Evolutionary conservation across 2,888 invertebrate species (phyloP).

Genomic region (Ctena decussata): DNA sequence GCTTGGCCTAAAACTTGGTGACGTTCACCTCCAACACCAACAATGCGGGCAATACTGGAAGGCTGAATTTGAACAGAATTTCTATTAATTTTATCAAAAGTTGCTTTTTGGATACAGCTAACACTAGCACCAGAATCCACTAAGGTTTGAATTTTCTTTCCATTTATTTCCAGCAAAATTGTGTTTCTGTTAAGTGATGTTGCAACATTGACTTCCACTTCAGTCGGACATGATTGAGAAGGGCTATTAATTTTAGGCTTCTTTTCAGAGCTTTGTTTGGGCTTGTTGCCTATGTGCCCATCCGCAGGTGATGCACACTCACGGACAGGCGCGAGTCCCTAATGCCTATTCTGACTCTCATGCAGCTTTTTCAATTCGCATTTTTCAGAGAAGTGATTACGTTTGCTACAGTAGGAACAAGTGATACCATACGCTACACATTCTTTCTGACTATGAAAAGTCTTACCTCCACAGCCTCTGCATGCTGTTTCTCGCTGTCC

Average conservation of each 20-base stretch:
- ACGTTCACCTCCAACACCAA: slow-evolving; percentile 37
- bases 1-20: slow-evolving; percentile 22
- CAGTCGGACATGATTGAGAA: neutral
- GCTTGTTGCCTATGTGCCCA: neutral
- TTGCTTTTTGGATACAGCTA: slow-evolving; percentile 19
- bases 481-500: neutral
- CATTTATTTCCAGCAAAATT: slow-evolving; percentile 4
- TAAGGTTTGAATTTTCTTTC: neutral
- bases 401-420: neutral
- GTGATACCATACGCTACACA: neutral
- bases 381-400: too few relatives aligned
- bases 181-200: slow-evolving; percentile 28
- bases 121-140: slow-evolving; percentile 33
- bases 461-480: neutral
- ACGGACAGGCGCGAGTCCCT: neutral
- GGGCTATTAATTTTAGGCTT: neutral
- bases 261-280: neutral
- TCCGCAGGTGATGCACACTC: neutral
- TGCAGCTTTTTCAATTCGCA: neutral
- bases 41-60: neutral
- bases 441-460: neutral
- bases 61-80: neutral
- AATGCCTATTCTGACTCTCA: neutral
- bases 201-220: neutral
- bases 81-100: neutral